phyloP scores from a whole-genome alignment of 2,113 vertebrate species.

The Lonchura striata region DNA sequence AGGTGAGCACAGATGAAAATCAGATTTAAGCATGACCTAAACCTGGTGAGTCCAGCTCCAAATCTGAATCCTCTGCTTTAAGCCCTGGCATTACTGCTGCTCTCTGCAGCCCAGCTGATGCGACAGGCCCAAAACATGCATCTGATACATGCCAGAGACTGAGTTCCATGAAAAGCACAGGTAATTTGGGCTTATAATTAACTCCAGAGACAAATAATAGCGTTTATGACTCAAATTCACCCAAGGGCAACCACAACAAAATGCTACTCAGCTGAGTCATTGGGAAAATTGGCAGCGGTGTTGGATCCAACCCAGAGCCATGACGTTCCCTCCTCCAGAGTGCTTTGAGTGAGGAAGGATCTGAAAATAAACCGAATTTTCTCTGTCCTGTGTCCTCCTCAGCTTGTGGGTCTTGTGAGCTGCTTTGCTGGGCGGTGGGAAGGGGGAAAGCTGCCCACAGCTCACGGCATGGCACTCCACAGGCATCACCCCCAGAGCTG shows the following conservation, averaged over 20 bases:
- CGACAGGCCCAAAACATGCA: conserved; percentile 20
- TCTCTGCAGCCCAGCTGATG: conserved; percentile 4
- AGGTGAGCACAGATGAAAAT: not conserved
- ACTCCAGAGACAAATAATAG: conserved; percentile 51
- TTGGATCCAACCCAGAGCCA: not conserved
- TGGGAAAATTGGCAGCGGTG: conserved; percentile 27
- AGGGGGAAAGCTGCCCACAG: not conserved
- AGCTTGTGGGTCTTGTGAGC: not conserved
- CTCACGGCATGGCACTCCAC: accelerated
- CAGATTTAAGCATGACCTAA: not conserved
- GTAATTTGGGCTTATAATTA: conserved; percentile 56
- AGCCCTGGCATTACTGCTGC: not conserved
- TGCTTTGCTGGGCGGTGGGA: not conserved
- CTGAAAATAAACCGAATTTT: not conserved
- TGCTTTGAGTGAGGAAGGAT: not conserved
- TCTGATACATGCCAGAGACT: not conserved
- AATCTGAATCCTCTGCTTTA: not conserved
- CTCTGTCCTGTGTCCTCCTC: not conserved
- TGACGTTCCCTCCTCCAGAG: not conserved
- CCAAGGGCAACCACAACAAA: conserved; percentile 35
- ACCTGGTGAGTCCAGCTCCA: not conserved
- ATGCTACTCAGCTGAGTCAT: conserved; percentile 55
- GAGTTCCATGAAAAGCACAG: conserved; percentile 8
- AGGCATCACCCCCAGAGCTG: not conserved
- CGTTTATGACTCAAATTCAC: conserved; percentile 25